Conservation (phyloP, 2,113 vertebrate genomes). For the Oncorhynchus gorbuscha region DNA sequence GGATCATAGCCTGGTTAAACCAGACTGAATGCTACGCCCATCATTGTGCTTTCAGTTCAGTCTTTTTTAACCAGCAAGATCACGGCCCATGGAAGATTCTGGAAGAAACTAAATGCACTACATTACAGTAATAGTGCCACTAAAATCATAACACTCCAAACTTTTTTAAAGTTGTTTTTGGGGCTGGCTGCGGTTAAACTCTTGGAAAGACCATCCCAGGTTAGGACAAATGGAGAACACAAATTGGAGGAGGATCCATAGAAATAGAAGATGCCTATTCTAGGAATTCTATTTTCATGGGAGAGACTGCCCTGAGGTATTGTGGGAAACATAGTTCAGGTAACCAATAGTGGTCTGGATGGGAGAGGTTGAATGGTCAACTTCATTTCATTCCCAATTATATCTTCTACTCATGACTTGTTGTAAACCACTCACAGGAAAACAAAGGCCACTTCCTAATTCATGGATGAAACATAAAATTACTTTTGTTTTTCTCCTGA, state of each 20-base stretch:
- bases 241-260: conserved; percentile 11
- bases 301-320: conserved; percentile 47
- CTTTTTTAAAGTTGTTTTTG: not conserved
- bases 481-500: no score
- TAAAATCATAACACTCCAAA: not conserved
- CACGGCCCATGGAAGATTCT: conserved; percentile 9
- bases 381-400: conserved; percentile 7
- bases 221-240: conserved; percentile 40
- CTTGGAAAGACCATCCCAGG: not conserved
- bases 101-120: not conserved
- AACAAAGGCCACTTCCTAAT: no score
- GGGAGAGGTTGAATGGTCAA: no score
- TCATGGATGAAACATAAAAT: no score
- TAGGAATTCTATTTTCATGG: no score
- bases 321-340: conserved; percentile 24
- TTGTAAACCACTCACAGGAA: no score
- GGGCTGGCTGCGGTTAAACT: not conserved
- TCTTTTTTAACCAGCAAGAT: no score
- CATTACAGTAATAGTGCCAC: not conserved
- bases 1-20: not conserved
- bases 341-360: conserved; percentile 16
- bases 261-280: no score
- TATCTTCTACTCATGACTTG: not conserved
- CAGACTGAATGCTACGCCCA: no score
- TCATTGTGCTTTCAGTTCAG: no score